These are phyloP conservation scores for Scophthalmus maximus DNA, from an alignment of 2,113 vertebrate species.

Conservation along the genomic window DNA sequence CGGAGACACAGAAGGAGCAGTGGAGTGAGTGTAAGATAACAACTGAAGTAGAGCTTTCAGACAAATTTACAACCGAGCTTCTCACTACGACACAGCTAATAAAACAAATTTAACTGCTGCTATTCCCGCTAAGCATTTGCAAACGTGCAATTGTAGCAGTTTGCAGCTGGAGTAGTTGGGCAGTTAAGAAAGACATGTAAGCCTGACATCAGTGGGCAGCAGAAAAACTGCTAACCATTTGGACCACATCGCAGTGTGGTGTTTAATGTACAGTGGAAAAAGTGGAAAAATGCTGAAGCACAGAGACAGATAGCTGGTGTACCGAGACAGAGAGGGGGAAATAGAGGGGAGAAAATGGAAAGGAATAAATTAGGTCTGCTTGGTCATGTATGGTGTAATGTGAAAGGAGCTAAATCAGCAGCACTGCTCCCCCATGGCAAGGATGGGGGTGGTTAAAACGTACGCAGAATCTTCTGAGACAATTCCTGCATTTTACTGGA, in stretches of 20 bases:
- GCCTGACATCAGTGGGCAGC: constrained; percentile 26
- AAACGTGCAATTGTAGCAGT: constrained; percentile 35
- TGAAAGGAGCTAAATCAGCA: constrained; percentile 77
- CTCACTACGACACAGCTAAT: constrained; percentile 40
- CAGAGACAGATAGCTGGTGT: constrained; percentile 1
- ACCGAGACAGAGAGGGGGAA: constrained; percentile 5
- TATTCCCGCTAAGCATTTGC: constrained; percentile 22
- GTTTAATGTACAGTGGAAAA: constrained; percentile 52
- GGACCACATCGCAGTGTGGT: constrained; percentile 37
- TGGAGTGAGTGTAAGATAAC: background rate
- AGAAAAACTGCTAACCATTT: constrained; percentile 42
- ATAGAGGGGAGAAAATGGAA: constrained; percentile 9
- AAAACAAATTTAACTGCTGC: constrained; percentile 44
- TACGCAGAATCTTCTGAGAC: constrained; percentile 54
- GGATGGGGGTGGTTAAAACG: constrained; percentile 45
- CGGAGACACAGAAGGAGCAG: background rate
- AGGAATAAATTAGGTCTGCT: constrained; percentile 70
- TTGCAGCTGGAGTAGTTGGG: constrained; percentile 16
- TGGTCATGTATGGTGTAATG: constrained; percentile 73
- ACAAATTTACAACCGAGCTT: constrained; percentile 32
- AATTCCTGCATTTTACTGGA: constrained; percentile 17
- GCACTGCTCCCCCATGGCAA: constrained; percentile 49
- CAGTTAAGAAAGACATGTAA: constrained; percentile 15
- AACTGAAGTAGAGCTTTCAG: constrained; percentile 6
- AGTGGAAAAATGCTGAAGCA: background rate